Conservation (phyloP, 2,113 vertebrate species). For the Caloenas nicobarica region DNA sequence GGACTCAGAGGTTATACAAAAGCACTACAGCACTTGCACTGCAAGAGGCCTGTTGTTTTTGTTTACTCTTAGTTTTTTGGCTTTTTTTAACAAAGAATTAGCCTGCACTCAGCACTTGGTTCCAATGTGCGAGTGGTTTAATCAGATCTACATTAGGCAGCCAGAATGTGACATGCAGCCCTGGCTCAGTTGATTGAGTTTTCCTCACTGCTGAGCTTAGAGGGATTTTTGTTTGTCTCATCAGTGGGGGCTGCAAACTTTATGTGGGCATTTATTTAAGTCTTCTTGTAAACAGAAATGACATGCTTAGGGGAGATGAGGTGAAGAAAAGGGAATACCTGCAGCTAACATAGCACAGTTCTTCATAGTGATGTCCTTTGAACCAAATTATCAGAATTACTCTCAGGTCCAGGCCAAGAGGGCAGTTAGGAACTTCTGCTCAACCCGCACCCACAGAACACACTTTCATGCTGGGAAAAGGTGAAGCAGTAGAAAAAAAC, state of each 20-base stretch:
- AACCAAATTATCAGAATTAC: neutral
- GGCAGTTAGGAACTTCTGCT: neutral
- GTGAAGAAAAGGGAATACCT: neutral
- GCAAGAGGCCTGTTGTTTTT: neutral
- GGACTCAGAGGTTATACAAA: neutral
- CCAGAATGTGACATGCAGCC: neutral
- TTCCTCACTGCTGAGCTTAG: neutral
- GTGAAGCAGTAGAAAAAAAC: neutral
- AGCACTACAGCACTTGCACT: slow-evolving; percentile 6
- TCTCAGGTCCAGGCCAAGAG: neutral
- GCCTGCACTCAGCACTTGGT: neutral
- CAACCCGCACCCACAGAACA: neutral
- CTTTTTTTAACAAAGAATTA: neutral
- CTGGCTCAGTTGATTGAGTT: neutral
- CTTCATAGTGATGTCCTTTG: neutral
- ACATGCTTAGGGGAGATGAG: neutral
- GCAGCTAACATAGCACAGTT: neutral
- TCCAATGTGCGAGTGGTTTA: neutral
- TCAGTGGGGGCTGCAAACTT: neutral
- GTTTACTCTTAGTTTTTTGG: neutral
- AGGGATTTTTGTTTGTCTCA: neutral
- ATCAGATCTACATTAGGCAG: neutral
- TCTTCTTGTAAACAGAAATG: neutral
- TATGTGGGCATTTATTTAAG: neutral
- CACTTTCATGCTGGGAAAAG: neutral